Evolutionary conservation across 1,140 invertebrate species (phyloP), one percentile per base, ranked within the genome.

Genomic region (Drosophila carrolli): DNA sequence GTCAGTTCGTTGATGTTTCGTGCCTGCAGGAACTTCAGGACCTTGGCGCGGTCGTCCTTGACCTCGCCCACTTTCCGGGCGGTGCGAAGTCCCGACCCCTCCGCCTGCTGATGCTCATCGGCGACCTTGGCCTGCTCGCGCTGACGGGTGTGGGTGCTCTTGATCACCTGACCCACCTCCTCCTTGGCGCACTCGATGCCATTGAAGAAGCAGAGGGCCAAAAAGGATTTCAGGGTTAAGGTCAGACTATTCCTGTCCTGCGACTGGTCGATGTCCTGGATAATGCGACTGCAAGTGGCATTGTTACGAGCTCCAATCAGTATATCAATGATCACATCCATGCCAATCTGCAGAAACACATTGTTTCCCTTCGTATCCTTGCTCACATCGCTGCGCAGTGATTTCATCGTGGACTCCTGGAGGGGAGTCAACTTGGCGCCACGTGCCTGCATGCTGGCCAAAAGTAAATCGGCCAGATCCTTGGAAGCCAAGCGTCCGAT

Each of bases 391-490:
- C 41, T 61, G 23, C 67, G 71, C 46, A 88, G 47, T 7, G 57
- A 32, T 41, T 79, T 76, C 19, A 88, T 63, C 1, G 72, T 83
- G 8, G 66, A 23, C 16, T 89, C 50, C 57, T 88, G 83, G 29
- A 53, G 32, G 2, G 54, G 0, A 0, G 55, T 51, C 13, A 88
- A 23, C 27, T 89, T 80, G 0, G 53, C 44, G 1, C 62, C 60
- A 0, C 83, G 67, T 9, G 84, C 83, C 54, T 88, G 79, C 72
- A 89, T 88, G 60, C 83, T 88, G 53, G 83, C 84, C 59, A 77
- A 10, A 0, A 88, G 83, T 4, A 88, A 51, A 67, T 88, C 83
- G n/a, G 83, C 83, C 23, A 88, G 44, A 74, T 88, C 83, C 60
- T 89, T 88, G 37, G 84, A 80, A 1, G 84, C 83, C 76, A 88